phyloP scores from a whole-genome alignment of 1,140 invertebrate genomes.

The Papilio glaucus region DNA sequence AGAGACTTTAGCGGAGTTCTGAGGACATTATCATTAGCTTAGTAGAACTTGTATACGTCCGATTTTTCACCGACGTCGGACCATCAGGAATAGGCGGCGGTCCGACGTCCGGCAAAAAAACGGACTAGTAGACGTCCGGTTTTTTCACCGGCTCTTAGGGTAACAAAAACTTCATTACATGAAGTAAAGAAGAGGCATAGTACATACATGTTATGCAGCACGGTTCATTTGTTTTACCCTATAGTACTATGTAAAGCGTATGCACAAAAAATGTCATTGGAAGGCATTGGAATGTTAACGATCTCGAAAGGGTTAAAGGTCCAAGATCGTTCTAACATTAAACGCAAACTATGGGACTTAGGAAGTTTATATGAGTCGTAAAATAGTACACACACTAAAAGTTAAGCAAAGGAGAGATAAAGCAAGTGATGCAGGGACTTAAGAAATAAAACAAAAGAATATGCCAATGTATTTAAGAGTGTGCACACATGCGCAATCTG shows the following conservation, averaged over 20 bases:
- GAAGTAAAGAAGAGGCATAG: too few species aligned
- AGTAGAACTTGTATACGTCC: too few species aligned
- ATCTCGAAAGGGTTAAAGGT: not conserved
- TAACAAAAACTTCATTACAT: too few species aligned
- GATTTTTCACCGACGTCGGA: too few species aligned
- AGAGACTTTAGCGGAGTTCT: too few species aligned
- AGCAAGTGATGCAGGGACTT: not conserved
- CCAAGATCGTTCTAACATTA: not conserved
- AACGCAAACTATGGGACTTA: constrained; percentile 12
- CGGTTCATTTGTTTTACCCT: not conserved
- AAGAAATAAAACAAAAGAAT: not conserved
- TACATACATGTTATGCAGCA: too few species aligned
- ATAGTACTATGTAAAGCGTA: not conserved
- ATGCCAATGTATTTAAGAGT: not conserved
- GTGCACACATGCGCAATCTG: not conserved
- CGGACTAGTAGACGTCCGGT: too few species aligned
- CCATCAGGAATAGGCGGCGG: too few species aligned
- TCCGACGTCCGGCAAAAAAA: too few species aligned
- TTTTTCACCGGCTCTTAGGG: too few species aligned
- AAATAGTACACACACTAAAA: constrained; percentile 9
- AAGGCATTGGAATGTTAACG: not conserved
- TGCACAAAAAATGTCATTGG: not conserved
- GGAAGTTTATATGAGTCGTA: constrained; percentile 26
- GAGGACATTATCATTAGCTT: too few species aligned
- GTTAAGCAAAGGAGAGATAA: not conserved